phyloP scores from a whole-genome alignment of 2,888 invertebrate species.

The Tipula unca region DNA sequence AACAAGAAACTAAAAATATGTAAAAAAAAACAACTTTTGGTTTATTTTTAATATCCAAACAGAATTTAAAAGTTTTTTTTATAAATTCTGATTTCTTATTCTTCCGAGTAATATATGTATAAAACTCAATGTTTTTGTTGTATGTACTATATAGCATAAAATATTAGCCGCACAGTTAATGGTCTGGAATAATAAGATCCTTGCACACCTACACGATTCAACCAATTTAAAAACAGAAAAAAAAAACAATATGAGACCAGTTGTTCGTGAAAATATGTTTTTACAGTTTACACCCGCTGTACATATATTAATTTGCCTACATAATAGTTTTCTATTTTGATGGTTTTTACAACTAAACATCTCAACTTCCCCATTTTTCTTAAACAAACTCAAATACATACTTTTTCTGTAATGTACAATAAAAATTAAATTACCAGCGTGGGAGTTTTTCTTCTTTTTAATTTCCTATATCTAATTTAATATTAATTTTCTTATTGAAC shows the following conservation, averaged over 20 bases:
- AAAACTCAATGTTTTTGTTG: not conserved
- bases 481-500: not conserved
- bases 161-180: not conserved
- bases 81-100: not conserved
- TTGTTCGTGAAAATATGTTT: not conserved
- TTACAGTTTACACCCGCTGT: not conserved
- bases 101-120: not conserved
- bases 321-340: not conserved
- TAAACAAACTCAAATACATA: not conserved
- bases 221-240: not conserved
- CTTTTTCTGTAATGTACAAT: not conserved
- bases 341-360: not conserved
- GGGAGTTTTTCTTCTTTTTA: not conserved
- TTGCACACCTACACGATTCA: not conserved
- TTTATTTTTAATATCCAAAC: not conserved
- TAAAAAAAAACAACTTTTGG: not conserved
- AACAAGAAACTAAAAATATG: too few species aligned
- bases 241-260: not conserved
- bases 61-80: not conserved
- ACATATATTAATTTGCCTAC: not conserved
- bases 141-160: too few species aligned
- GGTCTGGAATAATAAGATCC: not conserved
- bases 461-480: not conserved
- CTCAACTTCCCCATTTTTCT: not conserved
- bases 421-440: not conserved